Evolutionary conservation across 2,797 vertebrate species (phyloP), one percentile per base, ranked within the genome.

Genomic region (Cyprinella venusta): DNA sequence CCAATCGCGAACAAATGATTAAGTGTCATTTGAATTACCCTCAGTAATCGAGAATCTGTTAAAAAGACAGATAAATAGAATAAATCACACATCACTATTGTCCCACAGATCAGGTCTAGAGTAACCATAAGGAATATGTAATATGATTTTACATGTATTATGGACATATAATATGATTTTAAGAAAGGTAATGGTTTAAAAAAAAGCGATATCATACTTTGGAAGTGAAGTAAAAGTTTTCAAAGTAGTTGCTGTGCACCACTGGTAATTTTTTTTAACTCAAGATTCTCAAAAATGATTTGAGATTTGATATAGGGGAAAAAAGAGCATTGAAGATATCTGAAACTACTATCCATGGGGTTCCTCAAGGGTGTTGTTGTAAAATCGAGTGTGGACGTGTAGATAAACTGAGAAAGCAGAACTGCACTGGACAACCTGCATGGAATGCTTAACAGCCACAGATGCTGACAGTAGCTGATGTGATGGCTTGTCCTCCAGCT

Each of bases 401-500:
- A 76, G 72, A 68, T 59, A 59, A 76, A 59, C 64, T n/a, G 61
- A 76, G 40, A 75, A 18, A 68, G 40, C 3, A 6, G 72, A 68
- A 76, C 59, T 76, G 50, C 19, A 76, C 67, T 9, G 3, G 63
- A 82, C 72, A 82, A 33, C 38, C 76, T 77, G 72, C 64, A 48
- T 61, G 59, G 56, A 77, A 76, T 45, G 80, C 83, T 83, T 76
- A 78, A 85, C 83, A 61, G 64, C 70, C 48, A 83, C 36, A 71
- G 54, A 78, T 24, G 64, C 26, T 70, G 40, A 63, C 63, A 67
- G 61, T 33, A 70, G 52, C 45, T 71, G n/a, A 45, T 81, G 48
- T 40, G 72, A 52, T 87, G 82, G 77, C 85, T 69, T 71, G 79
- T 76, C 89, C 84, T 87, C 85, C 88, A 79, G 70, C 82, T 33